Base-by-base conservation (phyloP, 1,140 invertebrate species). In the Ips nitidus region DNA sequence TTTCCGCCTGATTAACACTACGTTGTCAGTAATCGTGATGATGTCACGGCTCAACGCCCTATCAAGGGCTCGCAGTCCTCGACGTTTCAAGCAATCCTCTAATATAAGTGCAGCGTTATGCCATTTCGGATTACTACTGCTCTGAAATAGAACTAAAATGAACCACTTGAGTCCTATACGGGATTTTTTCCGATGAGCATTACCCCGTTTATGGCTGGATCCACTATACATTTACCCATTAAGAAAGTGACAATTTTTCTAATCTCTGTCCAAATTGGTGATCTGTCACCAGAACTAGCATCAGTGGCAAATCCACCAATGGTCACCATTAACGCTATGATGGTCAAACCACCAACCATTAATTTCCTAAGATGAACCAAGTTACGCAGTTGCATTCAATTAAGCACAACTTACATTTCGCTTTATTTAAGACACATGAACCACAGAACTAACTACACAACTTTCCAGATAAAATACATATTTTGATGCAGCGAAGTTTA, bases 31-130 rank as follows among this genome's bases (percentile, higher is more conserved):
- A 60, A 74, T 66, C 53, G 63, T 40, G 52, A 74, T 74, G 45
- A 70, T 43, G 57, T 74, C 73, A 63, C 63, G 71, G 50, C 57
- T 70, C 45, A 74, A 56, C 36, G 64, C 61, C 38, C 64, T 63
- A 72, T 74, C 73, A 55, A 74, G 56, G 36, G 56, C 71, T 47
- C 52, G 57, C 60, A 74, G 57, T 69, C 71, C 70, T 42, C 52
- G 64, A 47, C 64, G 71, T 45, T 66, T 74, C 36, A 72, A 62
- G 57, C 67, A 74, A 53, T 70, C 67, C 47, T 72, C 52, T 52
- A 74, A 39, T 36, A 55, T 62, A 53, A 69, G 37, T n/a, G 22
- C 47, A 22, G 37, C 37, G 53, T 68, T 61, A 6, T 55, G n/a
- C 6, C 39, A 2, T 2, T 63, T 5, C 63, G 41, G 7, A 6